A percentile compares a stretch with the other conserved stretches of the same genome.
Evolutionary conservation across 2,888 invertebrate genomes (phyloP).

Genomic region (Cecidostiba fungosa): DNA sequence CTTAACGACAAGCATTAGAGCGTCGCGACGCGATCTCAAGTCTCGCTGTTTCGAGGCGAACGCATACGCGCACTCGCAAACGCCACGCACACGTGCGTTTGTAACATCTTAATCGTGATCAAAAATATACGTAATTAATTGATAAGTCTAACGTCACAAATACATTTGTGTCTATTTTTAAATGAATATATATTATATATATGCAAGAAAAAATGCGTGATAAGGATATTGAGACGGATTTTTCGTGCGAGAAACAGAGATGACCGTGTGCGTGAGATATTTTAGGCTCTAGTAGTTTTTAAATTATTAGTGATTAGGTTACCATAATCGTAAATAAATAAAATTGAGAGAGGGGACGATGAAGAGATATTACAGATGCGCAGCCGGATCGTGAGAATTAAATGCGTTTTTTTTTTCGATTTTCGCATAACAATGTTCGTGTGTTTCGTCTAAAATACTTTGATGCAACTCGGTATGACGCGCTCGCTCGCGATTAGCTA

Average conservation of each 20-base stretch:
- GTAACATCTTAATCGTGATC: slow-evolving; percentile 76
- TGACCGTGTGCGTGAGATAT: slow-evolving; percentile 52
- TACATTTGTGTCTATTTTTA: slow-evolving; percentile 79
- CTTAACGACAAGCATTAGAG: slow-evolving; percentile 21
- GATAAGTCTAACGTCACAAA: slow-evolving; percentile 73
- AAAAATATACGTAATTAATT: slow-evolving; percentile 79
- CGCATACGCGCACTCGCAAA: slow-evolving; percentile 37
- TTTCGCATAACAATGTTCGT: slow-evolving; percentile 49
- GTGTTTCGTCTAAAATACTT: slow-evolving; percentile 33
- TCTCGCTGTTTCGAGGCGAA: slow-evolving; percentile 24
- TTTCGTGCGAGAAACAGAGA: slow-evolving; percentile 40
- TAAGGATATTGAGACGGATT: neutral
- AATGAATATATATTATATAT: slow-evolving; percentile 70
- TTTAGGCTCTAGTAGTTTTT: slow-evolving; percentile 56
- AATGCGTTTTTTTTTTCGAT: slow-evolving; percentile 38
- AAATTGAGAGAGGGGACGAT: slow-evolving; percentile 14
- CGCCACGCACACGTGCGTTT: slow-evolving; percentile 51
- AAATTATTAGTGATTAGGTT: slow-evolving; percentile 66
- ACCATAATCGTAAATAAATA: slow-evolving; percentile 62
- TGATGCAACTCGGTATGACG: neutral
- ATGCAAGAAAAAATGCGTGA: slow-evolving; percentile 25
- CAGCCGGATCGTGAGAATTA: neutral
- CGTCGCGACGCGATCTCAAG: slow-evolving; percentile 30
- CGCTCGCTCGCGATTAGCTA: slow-evolving; percentile 16
- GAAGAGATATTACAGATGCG: neutral